Base-by-base conservation (phyloP, 2,113 vertebrate genomes). In the Nothocercus nigrocapillus region DNA sequence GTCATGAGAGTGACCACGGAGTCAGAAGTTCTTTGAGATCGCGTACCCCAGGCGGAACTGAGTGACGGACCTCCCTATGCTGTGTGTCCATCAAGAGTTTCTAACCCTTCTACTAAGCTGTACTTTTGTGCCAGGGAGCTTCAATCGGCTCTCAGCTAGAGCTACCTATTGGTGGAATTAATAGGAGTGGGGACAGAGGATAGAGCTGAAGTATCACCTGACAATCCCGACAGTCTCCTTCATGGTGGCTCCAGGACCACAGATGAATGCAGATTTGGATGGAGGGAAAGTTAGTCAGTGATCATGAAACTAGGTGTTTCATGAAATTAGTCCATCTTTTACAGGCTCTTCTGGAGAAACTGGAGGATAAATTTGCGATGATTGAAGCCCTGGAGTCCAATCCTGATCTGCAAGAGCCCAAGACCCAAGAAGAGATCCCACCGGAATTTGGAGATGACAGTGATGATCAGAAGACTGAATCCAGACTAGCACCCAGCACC, bases 281-380 rank as follows among this genome's bases (percentile, higher is more conserved):
- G 22, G 56, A 20, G 22, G 11, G 22, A 90, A 85, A 54, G 13
- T 11, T 59, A 75, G 80, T 28, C 75, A 82, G 79, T 20, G 2
- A 63, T 9, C 68, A 78, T 16, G 28, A 24, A 84, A 34, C 14
- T 7, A 38, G 45, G 13, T 80, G 5, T 47, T 66, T 63, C 5
- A 85, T 64, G 1, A 44, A 80, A 62, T 72, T 13, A 49, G 7
- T 63, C n/a, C 34, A 63, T 56, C 9, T 56, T 18, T 93, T 89
- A 19, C 32, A 99, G 99, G 96, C 95, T 73, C 96, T 99, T 34
- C 97, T 98, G 76, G 94, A 97, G 44, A 97, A 30, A 85, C 93
- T 99, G 58, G 98, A 96, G 53, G 97, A 98, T 58, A 97, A 98
- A 1, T 79, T 98, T 73, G 94, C 97, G 4, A 92, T 96, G 89